Base-by-base conservation (phyloP, 2,888 invertebrate genomes). In the Heliconius erato region DNA sequence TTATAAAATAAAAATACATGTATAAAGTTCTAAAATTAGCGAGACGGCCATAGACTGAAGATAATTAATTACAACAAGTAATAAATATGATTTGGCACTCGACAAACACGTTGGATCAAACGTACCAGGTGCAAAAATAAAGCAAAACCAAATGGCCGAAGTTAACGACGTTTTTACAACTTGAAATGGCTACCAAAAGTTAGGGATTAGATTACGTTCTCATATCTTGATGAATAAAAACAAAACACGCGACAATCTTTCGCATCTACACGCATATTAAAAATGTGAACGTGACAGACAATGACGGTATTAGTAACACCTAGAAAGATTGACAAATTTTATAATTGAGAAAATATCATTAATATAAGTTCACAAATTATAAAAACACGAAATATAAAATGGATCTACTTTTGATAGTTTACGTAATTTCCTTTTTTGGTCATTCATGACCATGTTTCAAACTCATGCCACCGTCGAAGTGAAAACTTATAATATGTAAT, bases 101-200 rank as follows among this genome's bases (percentile, higher is more conserved):
- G 74, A 71, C 79, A 88, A 87, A 89, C 87, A 87, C 85, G 82
- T 87, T 88, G 85, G 88, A 87, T 88, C 87, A 87, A 89, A 86
- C 84, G 84, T 83, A 89, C 88, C 92, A 92, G 90, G 91, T 92
- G 91, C 87, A 85, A 88, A 87, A 88, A 87, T 87, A 88, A 89
- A 88, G 85, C 86, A 87, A 26, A 63, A 49, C 26, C 40, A 16
- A 72, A 86, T 88, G 78, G 40, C 49, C 23, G 4, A 68, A 77
- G 59, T 83, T 82, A 79, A 83, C 74, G 89, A 90, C 87, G 87
- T 81, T 78, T 84, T 83, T 82, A 79, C 78, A 68, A 79, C 68
- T 71, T 44, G 44, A 74, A 84, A 79, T 68, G 67, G 72, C 83
- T 83, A 83, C 81, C 74, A 74, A 63, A 63, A 71, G 44, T 49